Evolutionary conservation across 1,140 invertebrate genomes (phyloP).

Genomic region (Thaumatotibia leucotreta): DNA sequence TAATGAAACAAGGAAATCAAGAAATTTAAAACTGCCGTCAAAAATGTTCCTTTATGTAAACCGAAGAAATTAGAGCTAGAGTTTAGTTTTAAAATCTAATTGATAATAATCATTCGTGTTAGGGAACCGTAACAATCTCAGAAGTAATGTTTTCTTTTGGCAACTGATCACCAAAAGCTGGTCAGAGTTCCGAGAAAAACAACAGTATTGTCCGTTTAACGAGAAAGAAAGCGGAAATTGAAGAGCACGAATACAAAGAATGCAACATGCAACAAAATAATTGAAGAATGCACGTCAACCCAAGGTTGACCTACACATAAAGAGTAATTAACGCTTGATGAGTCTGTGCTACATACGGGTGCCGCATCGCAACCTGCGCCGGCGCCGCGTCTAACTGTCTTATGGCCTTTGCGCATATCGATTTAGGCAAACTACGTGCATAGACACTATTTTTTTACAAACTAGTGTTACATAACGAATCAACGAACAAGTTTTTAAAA

Average conservation of each 20-base stretch:
- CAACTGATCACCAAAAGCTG: background rate
- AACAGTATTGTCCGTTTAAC: background rate
- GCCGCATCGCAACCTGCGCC: constrained; percentile 60
- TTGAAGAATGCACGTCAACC: background rate
- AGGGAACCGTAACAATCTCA: no score
- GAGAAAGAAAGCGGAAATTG: background rate
- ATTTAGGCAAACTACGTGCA: constrained; percentile 13
- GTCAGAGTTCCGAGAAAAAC: background rate
- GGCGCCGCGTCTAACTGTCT: constrained; percentile 70
- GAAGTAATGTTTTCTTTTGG: no score
- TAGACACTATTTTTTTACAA: background rate
- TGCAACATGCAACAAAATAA: constrained; percentile 5
- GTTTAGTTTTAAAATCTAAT: no score
- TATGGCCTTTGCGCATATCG: constrained; percentile 56
- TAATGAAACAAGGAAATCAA: no score
- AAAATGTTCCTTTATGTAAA: no score
- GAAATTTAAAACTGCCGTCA: no score
- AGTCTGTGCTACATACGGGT: constrained; percentile 64
- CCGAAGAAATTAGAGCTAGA: no score
- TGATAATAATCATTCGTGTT: no score
- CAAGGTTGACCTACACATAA: constrained; percentile 12
- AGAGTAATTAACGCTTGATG: constrained; percentile 70
- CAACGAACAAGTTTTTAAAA: background rate
- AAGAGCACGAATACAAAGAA: background rate
- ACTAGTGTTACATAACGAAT: background rate